These are phyloP conservation scores for Corythoichthys intestinalis DNA, from an alignment of 2,113 vertebrate species.

Conservation along the genomic window DNA sequence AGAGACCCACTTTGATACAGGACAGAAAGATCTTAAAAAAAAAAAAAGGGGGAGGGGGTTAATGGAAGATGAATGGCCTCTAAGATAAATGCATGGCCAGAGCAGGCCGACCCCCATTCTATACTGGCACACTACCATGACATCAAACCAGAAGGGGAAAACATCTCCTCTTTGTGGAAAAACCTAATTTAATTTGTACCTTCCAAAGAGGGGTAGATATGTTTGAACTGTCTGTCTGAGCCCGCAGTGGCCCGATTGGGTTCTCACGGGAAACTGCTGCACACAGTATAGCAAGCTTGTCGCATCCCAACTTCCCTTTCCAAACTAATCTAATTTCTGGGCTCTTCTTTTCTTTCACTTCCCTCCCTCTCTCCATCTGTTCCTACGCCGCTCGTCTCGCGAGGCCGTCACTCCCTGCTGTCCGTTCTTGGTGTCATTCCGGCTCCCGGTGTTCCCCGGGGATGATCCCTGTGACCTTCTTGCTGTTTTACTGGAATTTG, in stretches of 20 bases:
- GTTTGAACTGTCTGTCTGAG: constrained; percentile 92
- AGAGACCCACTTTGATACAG: constrained; percentile 80
- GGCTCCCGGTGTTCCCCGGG: constrained; percentile 77
- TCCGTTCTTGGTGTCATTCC: constrained; percentile 80
- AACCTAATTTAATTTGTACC: constrained; percentile 99
- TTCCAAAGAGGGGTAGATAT: constrained; percentile 98
- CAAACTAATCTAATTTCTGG: constrained; percentile 94
- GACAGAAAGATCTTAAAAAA: constrained; percentile 65
- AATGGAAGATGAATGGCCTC: constrained; percentile 84
- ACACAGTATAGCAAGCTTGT: constrained; percentile 82
- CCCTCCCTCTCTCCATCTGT: constrained; percentile 70
- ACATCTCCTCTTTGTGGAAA: constrained; percentile 95
- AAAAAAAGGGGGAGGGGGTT: constrained; percentile 68
- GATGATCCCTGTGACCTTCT: constrained; percentile 84
- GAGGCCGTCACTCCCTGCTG: constrained; percentile 72
- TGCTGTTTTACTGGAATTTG: constrained; percentile 82
- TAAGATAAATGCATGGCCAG: constrained; percentile 89
- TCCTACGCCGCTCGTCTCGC: constrained; percentile 61
- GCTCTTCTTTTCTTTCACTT: constrained; percentile 71
- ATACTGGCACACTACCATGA: constrained; percentile 96
- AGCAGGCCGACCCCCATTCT: constrained; percentile 77
- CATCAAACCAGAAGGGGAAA: constrained; percentile 99
- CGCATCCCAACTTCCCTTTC: constrained; percentile 87
- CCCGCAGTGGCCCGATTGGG: constrained; percentile 76
- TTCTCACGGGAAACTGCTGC: constrained; percentile 97